phyloP scores from a whole-genome alignment of 2,888 invertebrate species.

The Meliscaeva auricollis region DNA sequence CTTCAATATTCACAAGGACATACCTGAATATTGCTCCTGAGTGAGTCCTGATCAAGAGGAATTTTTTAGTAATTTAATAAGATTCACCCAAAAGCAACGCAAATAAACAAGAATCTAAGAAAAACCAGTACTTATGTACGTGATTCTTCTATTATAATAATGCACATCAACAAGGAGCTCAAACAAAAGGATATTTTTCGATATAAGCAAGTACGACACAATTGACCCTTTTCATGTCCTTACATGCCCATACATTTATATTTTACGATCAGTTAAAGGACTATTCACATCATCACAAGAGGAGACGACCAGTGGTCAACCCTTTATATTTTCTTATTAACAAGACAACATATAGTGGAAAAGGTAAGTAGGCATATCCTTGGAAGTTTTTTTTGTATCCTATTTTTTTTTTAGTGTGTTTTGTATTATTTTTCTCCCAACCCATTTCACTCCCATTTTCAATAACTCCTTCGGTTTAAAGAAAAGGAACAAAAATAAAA shows the following conservation, averaged over 20 bases:
- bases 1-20: background rate
- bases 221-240: conserved; percentile 74
- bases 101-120: conserved; percentile 52
- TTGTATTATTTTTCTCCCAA: conserved; percentile 34
- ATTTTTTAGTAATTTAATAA: background rate
- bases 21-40: background rate
- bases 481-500: background rate
- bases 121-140: conserved; percentile 43
- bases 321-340: conserved; percentile 55
- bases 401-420: background rate
- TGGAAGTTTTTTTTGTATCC: conserved; percentile 7
- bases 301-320: conserved; percentile 62
- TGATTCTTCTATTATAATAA: conserved; percentile 1
- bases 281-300: conserved; percentile 32
- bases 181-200: conserved; percentile 51
- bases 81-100: background rate
- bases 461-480: conserved; percentile 6
- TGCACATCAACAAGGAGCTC: conserved; percentile 40
- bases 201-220: conserved; percentile 70
- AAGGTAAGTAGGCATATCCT: no score
- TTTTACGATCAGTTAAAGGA: conserved; percentile 72
- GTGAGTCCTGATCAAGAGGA: background rate
- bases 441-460: conserved; percentile 69
- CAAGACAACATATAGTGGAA: conserved; percentile 1
- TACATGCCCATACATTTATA: conserved; percentile 75